These are phyloP conservation scores for Sinopyrophorus schimmeli DNA, from an alignment of 2,888 invertebrate species.

Conservation along the genomic window DNA sequence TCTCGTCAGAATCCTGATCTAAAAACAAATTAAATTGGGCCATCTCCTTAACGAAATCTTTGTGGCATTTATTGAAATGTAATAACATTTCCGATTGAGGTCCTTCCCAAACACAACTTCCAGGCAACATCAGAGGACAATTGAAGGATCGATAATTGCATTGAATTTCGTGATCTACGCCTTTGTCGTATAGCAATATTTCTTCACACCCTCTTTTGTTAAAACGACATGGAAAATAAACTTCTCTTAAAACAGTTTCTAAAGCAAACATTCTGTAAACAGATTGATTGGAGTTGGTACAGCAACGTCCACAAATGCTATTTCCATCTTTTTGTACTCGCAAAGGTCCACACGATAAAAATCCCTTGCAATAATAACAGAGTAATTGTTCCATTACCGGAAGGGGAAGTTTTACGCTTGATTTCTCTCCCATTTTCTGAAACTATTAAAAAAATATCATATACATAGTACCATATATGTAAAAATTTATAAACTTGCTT, in stretches of 20 bases:
- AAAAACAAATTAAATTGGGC: not conserved
- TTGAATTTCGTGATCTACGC: constrained; percentile 7
- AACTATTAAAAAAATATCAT: not conserved
- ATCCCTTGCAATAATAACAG: constrained; percentile 43
- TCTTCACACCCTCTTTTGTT: constrained; percentile 12
- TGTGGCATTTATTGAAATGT: constrained; percentile 7
- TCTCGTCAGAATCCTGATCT: not conserved
- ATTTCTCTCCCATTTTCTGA: constrained; percentile 6
- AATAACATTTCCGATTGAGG: not conserved
- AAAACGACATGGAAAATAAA: constrained; percentile 43
- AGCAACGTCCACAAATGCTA: constrained; percentile 45
- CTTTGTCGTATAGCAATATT: constrained; percentile 3
- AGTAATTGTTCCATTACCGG: constrained; percentile 33
- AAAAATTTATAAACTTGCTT: no score
- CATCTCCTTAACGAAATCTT: not conserved
- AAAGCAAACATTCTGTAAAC: constrained; percentile 43
- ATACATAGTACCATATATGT: no score
- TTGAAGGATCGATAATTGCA: constrained; percentile 12
- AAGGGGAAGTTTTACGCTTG: constrained; percentile 17
- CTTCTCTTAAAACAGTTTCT: constrained; percentile 45
- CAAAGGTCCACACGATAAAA: constrained; percentile 46
- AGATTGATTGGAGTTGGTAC: constrained; percentile 33
- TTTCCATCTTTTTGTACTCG: constrained; percentile 42
- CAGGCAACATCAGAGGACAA: constrained; percentile 1
- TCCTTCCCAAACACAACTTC: constrained; percentile 9